Percentiles rank a stretch among this genome's conserved stretches.
Evolutionary conservation across 2,888 invertebrate genomes (phyloP).

Genomic region (Spilosoma lubricipeda): DNA sequence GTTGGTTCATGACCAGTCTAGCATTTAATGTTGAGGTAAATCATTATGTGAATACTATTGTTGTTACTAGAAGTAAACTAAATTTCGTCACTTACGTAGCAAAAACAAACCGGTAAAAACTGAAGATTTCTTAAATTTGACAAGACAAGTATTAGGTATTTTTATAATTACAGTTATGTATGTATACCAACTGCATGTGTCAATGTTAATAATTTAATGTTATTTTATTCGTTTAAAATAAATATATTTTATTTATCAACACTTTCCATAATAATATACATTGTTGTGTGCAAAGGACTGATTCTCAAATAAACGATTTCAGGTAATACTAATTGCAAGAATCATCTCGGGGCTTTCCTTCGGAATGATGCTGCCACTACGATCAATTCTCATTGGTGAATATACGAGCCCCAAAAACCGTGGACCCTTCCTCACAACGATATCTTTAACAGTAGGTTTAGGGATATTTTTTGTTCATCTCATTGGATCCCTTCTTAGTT

Average conservation of each 20-base stretch:
- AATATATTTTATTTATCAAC: too few species aligned
- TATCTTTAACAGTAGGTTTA: constrained; percentile 84
- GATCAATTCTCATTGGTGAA: constrained; percentile 83
- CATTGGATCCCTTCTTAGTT: constrained; percentile 85
- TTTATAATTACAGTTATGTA: background rate
- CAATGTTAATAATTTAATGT: too few species aligned
- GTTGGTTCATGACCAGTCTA: constrained; percentile 82
- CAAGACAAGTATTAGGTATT: too few species aligned
- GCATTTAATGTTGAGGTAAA: constrained; percentile 68
- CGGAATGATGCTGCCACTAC: constrained; percentile 80
- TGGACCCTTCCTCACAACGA: constrained; percentile 85
- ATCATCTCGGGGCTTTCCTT: constrained; percentile 75
- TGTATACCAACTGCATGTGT: background rate
- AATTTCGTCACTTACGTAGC: background rate
- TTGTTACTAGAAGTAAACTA: background rate
- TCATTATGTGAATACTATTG: background rate
- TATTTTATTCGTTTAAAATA: too few species aligned
- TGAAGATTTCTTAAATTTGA: background rate
- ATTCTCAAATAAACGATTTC: constrained; percentile 29
- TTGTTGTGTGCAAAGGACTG: too few species aligned
- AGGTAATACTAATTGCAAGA: constrained; percentile 66
- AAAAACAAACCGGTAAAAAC: background rate
- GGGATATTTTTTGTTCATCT: constrained; percentile 87
- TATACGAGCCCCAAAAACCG: constrained; percentile 85
- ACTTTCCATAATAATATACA: too few species aligned